A percentile compares a stretch with the other conserved stretches of the same genome.
phyloP scores from a whole-genome alignment of 2,797 vertebrate genomes.

The Mormyrus proboscirostris region DNA sequence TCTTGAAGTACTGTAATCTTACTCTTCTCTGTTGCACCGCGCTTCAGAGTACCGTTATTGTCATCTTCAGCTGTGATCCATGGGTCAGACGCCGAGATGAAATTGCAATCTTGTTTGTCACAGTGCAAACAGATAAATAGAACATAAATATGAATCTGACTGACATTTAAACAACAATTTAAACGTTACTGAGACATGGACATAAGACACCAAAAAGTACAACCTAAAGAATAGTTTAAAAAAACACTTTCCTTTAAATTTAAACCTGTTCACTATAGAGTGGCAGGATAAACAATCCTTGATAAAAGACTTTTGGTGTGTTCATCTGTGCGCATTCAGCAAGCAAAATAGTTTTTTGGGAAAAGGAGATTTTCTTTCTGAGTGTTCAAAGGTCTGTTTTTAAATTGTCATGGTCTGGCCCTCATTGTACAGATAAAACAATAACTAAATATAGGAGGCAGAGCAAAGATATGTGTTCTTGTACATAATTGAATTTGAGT shows the following conservation, averaged over 20 bases:
- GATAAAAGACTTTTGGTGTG: conserved; percentile 21
- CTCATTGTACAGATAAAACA: neutral
- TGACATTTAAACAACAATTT: neutral
- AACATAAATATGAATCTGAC: neutral
- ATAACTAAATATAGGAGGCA: neutral
- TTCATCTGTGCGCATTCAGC: conserved; percentile 21
- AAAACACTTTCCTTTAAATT: neutral
- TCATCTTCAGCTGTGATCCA: neutral
- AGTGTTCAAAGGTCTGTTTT: neutral
- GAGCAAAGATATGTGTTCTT: neutral
- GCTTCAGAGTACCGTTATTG: neutral
- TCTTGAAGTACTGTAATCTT: neutral
- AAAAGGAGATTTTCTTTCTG: neutral
- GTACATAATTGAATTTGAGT: conserved; percentile 30
- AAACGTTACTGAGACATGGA: neutral
- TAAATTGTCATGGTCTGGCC: neutral
- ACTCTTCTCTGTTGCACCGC: neutral
- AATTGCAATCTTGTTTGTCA: neutral
- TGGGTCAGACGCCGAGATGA: neutral
- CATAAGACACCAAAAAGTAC: neutral
- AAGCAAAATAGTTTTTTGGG: conserved; percentile 10
- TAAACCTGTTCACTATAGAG: neutral
- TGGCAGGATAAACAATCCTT: neutral
- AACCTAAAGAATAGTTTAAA: neutral
- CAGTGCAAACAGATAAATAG: neutral